Base-by-base conservation (phyloP, 2,797 vertebrate species). In the Sebastes jordani region DNA sequence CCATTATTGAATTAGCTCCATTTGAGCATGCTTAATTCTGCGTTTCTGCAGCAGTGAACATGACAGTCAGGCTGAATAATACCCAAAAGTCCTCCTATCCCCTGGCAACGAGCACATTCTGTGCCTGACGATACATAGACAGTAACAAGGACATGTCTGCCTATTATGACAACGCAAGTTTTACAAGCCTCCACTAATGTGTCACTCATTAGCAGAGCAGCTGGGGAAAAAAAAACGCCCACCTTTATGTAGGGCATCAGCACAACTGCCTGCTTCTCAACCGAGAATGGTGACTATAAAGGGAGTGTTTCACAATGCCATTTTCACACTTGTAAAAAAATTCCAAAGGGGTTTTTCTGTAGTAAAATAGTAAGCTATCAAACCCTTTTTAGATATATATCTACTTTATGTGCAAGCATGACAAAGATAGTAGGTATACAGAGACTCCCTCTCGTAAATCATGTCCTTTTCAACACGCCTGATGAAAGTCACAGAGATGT, bases 1-100 rank as follows among this genome's bases (percentile, higher is more conserved):
- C 74, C 56, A 63, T 88, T 85, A 92, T 79, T 90, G 75, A 89
- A 89, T 86, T 79, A 82, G 30, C 29, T 84, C 63, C 3, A 85
- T 89, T 85, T 82, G 64, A 86, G 66, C 66, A 36, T 82, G 79
- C 49, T 78, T 81, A 70, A 86, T 81, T 87, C 78, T 63, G 49
- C 34, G 6, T 84, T 89, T 84, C 67, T 78, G 71, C 65, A 74
- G 77, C 67, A 34, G 72, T 63, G 78, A 84, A 89, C 71, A 83
- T 68, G 87, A 88, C 81, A 91, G 82, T 76, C 66, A 71, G 72
- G 77, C 42, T 52, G 78, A 74, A 84, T 86, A 85, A 86, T 64
- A 88, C 78, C 70, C 70, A 13, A 60, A 82, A 82, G 56, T 77
- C 58, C 11, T 72, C 10, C 61, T 61, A 30, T 86, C 63, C 78